A percentile compares a stretch with the other conserved stretches of the same genome.
Evolutionary conservation across 2,888 invertebrate species (phyloP).

Genomic region (Andrena dorsata): DNA sequence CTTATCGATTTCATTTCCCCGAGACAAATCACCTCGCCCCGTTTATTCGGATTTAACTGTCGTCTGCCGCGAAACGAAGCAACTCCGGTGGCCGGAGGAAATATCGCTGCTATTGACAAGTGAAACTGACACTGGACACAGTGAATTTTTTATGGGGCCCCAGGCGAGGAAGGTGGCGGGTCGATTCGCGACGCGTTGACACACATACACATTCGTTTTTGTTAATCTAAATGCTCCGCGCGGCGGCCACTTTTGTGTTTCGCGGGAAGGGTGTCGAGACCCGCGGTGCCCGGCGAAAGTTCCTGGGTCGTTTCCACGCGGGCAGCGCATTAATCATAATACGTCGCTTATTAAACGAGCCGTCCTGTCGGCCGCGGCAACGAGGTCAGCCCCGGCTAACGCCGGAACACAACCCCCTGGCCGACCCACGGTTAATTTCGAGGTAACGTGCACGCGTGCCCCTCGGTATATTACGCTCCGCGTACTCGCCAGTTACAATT

Average conservation of each 20-base stretch:
- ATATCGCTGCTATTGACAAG: no score
- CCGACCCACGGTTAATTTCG: constrained; percentile 59
- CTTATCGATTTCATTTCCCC: constrained; percentile 32
- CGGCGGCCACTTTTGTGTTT: constrained; percentile 10
- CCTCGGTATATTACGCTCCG: constrained; percentile 38
- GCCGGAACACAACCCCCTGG: constrained; percentile 38
- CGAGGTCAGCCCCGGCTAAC: constrained; percentile 58
- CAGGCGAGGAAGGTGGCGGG: neutral
- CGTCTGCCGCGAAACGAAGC: neutral
- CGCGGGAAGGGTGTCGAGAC: neutral
- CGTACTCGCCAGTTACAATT: constrained; percentile 49
- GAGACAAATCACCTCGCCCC: constrained; percentile 20
- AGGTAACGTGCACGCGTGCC: constrained; percentile 22
- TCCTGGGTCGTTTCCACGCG: constrained; percentile 42
- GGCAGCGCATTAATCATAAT: constrained; percentile 61
- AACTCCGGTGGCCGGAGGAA: no score
- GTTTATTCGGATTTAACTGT: neutral
- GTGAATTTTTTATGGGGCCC: no score
- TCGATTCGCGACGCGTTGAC: neutral
- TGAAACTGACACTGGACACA: no score
- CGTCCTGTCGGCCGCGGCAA: constrained; percentile 52
- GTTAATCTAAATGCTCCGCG: constrained; percentile 33
- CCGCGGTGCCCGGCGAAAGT: constrained; percentile 20
- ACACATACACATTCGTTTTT: neutral
- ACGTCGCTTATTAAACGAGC: constrained; percentile 63